phyloP scores from a whole-genome alignment of 1,140 invertebrate species.

The Aethina tumida region DNA sequence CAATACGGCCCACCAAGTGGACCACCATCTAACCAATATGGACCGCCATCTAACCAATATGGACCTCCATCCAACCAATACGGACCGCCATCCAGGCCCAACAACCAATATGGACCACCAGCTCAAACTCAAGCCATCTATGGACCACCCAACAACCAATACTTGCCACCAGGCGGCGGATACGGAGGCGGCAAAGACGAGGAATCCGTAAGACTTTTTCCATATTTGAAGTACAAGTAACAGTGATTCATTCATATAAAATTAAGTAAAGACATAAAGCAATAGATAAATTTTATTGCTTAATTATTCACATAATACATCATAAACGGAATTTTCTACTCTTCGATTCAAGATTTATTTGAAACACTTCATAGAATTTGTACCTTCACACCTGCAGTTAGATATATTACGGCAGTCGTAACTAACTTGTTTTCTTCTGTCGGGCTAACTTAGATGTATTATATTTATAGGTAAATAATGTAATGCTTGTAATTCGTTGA shows the following conservation, averaged over 20 bases:
- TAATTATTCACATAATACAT: neutral
- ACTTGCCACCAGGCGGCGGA: conserved; percentile 25
- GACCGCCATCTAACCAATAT: conserved; percentile 19
- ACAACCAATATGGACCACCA: conserved; percentile 22
- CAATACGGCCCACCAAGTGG: conserved; percentile 19
- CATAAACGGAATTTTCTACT: too few relatives aligned
- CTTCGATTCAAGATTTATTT: too few relatives aligned
- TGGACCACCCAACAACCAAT: conserved; percentile 35
- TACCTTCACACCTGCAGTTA: too few relatives aligned
- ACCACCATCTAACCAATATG: conserved; percentile 29
- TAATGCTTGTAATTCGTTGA: too few relatives aligned
- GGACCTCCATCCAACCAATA: conserved; percentile 25
- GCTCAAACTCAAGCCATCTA: conserved; percentile 26
- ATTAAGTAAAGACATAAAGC: neutral
- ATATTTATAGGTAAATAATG: too few relatives aligned
- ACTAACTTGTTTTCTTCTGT: too few relatives aligned
- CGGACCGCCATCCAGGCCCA: conserved; percentile 24
- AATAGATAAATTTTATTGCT: neutral
- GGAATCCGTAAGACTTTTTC: conserved; percentile 29
- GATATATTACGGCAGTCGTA: too few relatives aligned
- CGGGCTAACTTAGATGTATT: too few relatives aligned
- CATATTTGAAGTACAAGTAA: conserved; percentile 6
- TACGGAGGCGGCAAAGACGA: conserved; percentile 31
- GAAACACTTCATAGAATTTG: too few relatives aligned
- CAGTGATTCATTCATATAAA: conserved; percentile 7